Conservation (phyloP, 2,113 vertebrate species). For the Callorhinus ursinus region DNA sequence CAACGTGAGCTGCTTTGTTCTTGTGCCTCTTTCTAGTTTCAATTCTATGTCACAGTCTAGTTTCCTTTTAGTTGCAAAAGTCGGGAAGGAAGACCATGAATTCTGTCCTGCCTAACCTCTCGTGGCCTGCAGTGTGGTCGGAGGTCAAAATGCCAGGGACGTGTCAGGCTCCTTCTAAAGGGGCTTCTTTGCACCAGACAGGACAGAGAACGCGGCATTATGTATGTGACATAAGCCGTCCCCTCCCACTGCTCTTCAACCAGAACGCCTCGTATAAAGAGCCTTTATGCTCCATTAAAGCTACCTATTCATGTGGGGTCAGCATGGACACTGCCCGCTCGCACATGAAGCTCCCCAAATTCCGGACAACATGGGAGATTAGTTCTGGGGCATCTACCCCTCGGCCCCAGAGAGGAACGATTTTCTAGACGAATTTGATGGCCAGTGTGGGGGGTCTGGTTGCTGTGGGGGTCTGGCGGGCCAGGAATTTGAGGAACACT, state of each 20-base stretch:
- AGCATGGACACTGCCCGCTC: neutral
- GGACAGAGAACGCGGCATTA: neutral
- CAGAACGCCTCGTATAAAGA: neutral
- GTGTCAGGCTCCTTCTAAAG: neutral
- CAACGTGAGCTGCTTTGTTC: conserved; percentile 1
- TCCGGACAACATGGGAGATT: neutral
- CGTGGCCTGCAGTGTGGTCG: neutral
- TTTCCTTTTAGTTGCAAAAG: conserved; percentile 24
- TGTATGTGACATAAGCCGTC: neutral
- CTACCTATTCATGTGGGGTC: neutral
- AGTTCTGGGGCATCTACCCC: neutral
- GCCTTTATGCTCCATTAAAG: conserved; percentile 33
- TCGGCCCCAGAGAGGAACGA: neutral
- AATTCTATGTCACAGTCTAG: neutral
- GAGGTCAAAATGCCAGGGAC: conserved; percentile 53
- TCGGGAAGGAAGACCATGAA: neutral
- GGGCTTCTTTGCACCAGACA: neutral
- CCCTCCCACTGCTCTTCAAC: neutral
- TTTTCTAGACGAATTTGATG: conserved; percentile 91
- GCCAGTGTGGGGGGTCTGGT: conserved; percentile 95
- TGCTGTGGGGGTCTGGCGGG: conserved; percentile 96
- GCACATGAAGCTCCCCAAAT: neutral
- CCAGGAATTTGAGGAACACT: conserved; percentile 95
- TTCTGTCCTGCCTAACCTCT: neutral
- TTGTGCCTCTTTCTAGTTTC: neutral